phyloP scores from a whole-genome alignment of 2,797 vertebrate species.

The Salarias fasciatus region DNA sequence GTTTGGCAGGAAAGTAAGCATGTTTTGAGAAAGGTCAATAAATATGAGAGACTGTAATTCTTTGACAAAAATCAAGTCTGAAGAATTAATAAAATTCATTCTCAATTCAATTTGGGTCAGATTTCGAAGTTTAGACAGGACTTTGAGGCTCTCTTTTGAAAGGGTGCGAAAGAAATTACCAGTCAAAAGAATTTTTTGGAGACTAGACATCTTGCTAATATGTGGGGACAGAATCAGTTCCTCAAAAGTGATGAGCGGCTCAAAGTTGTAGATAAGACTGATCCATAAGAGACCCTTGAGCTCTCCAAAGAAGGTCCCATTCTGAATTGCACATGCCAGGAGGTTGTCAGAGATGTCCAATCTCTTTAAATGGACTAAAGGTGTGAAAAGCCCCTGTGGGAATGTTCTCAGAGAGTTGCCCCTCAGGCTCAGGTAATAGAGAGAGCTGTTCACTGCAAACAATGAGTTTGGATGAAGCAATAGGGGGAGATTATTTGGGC shows the following conservation, averaged over 20 bases:
- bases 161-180: constrained; percentile 84
- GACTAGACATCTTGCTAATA: constrained; percentile 67
- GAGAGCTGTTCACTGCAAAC: constrained; percentile 65
- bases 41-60: constrained; percentile 62
- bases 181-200: constrained; percentile 75
- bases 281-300: constrained; percentile 75
- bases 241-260: constrained; percentile 68
- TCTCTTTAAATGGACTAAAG: constrained; percentile 58
- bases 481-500: constrained; percentile 75
- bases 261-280: constrained; percentile 84
- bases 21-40: constrained; percentile 84
- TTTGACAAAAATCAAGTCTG: constrained; percentile 66
- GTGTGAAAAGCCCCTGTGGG: constrained; percentile 72
- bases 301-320: constrained; percentile 81
- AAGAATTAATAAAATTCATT: constrained; percentile 82
- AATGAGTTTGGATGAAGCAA: constrained; percentile 68
- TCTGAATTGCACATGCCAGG: constrained; percentile 75
- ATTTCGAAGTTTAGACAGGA: constrained; percentile 71
- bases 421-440: constrained; percentile 74
- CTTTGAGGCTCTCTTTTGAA: constrained; percentile 59
- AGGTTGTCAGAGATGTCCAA: constrained; percentile 86
- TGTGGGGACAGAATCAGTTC: constrained; percentile 74
- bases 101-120: constrained; percentile 76
- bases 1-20: constrained; percentile 71
- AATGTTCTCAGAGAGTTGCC: constrained; percentile 83